phyloP scores from a whole-genome alignment of 2,797 vertebrate species.

The Oceanodroma leucorhoa region DNA sequence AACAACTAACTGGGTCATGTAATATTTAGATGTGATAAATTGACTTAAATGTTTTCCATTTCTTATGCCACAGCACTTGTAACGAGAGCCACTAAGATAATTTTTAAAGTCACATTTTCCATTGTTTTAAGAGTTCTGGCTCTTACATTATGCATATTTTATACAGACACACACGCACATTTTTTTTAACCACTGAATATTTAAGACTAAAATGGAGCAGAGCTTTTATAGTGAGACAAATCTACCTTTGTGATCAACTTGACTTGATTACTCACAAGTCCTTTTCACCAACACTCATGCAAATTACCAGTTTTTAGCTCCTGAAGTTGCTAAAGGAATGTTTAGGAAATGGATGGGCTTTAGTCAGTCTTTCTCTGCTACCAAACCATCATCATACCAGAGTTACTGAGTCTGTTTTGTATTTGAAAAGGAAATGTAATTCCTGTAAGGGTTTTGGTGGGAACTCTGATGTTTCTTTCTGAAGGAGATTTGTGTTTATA shows the following conservation, averaged over 20 bases:
- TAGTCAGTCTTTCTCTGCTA: background rate
- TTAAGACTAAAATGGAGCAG: background rate
- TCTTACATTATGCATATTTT: background rate
- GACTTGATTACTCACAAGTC: background rate
- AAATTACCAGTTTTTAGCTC: background rate
- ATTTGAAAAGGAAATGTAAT: background rate
- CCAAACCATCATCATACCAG: background rate
- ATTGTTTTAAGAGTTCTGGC: background rate
- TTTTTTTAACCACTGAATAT: background rate
- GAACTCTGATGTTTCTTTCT: background rate
- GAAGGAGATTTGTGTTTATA: slow-evolving; percentile 24
- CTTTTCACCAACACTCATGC: background rate
- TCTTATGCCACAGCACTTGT: background rate
- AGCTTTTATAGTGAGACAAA: background rate
- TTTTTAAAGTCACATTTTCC: background rate
- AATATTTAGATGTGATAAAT: background rate
- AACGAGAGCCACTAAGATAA: background rate
- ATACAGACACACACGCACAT: fast-evolving
- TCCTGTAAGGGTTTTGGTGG: background rate
- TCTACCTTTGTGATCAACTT: background rate
- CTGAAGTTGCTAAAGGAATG: background rate
- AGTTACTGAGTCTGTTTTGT: background rate
- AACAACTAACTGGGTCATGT: background rate
- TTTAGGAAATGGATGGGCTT: background rate
- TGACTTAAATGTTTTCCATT: background rate